Conservation (phyloP, 2,113 vertebrate species). For the Pachyramphus minor region DNA sequence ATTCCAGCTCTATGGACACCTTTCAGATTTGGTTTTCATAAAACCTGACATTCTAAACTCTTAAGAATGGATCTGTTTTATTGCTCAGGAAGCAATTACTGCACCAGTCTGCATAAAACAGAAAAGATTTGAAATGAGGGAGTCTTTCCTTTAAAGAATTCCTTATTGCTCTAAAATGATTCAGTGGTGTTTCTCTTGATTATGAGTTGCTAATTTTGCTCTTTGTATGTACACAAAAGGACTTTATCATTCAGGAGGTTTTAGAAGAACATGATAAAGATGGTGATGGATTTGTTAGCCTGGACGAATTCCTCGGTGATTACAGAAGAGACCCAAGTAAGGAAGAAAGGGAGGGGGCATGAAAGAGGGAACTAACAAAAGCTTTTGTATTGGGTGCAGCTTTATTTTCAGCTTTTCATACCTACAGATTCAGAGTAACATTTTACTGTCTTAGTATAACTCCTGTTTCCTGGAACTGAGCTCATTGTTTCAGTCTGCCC, state of each 20-base stretch:
- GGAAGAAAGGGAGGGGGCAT: background rate
- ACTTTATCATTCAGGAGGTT: slow-evolving; percentile 93
- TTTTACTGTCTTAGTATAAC: background rate
- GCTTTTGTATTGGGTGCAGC: background rate
- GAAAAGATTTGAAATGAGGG: background rate
- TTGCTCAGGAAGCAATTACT: background rate
- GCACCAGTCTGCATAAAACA: background rate
- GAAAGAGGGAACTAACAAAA: background rate
- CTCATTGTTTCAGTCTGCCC: background rate
- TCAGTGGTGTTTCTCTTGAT: background rate
- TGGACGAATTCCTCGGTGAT: slow-evolving; percentile 93
- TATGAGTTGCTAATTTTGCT: background rate
- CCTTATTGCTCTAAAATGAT: background rate
- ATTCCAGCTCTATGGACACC: background rate
- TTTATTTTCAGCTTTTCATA: background rate
- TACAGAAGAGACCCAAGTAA: slow-evolving; percentile 86
- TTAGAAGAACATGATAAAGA: slow-evolving; percentile 91
- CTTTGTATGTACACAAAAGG: slow-evolving; percentile 70
- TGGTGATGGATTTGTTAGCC: slow-evolving; percentile 87
- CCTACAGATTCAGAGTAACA: background rate
- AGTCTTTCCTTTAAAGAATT: background rate
- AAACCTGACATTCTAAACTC: background rate
- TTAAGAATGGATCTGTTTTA: background rate
- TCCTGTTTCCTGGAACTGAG: background rate
- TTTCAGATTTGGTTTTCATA: background rate